Evolutionary conservation across 2,797 vertebrate species (phyloP).

Genomic region (Tolypeutes matacus): DNA sequence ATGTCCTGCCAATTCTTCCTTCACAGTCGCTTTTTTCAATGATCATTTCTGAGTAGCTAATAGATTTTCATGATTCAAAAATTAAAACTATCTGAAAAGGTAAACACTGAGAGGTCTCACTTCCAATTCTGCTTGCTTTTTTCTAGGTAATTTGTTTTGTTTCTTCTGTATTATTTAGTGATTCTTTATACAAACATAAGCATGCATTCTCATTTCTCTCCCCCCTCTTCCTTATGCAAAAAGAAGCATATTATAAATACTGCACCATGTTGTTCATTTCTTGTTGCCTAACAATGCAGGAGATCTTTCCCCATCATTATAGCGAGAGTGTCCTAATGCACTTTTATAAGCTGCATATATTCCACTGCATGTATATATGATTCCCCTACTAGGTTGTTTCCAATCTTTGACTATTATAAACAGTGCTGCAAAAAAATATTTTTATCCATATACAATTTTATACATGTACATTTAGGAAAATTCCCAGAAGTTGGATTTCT

Average conservation of each 20-base stretch:
- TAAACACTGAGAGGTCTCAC: background rate
- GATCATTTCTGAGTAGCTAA: background rate
- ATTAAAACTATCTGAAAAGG: background rate
- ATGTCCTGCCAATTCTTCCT: background rate
- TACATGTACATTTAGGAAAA: background rate
- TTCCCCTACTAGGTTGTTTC: background rate
- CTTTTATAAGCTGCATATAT: background rate
- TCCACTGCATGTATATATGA: background rate
- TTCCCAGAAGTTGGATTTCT: background rate
- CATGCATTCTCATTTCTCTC: background rate
- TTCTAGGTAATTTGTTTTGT: background rate
- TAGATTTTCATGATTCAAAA: background rate
- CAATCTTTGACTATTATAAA: background rate
- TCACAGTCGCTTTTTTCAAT: background rate
- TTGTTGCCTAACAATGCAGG: background rate
- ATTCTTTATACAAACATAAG: background rate
- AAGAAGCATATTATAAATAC: background rate
- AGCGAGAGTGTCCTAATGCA: fast-evolving
- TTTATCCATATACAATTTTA: background rate
- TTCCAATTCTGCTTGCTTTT: background rate
- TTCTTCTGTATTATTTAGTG: background rate
- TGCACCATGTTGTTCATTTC: background rate
- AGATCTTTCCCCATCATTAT: background rate
- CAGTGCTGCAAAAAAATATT: background rate
- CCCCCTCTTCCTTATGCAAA: background rate